Conservation (phyloP, 35 echinoderm and acorn worm species). For the Strongylocentrotus purpuratus region DNA sequence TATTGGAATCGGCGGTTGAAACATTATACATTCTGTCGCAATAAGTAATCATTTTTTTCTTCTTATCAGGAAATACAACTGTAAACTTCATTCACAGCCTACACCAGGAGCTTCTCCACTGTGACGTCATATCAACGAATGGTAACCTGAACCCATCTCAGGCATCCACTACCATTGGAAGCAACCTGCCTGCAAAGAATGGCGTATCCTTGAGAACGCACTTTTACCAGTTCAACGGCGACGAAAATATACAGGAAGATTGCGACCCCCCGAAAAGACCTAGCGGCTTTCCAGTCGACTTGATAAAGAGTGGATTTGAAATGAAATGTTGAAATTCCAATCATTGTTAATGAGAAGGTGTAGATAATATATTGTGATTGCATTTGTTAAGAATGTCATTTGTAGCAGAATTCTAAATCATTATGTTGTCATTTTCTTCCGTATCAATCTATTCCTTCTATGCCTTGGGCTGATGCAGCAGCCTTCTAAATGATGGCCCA, state of each 20-base stretch:
- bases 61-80: conserved; percentile 26
- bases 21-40: not conserved
- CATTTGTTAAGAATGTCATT: too few relatives aligned
- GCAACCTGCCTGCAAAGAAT: not conserved
- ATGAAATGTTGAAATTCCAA: conserved; percentile 25
- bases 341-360: too few relatives aligned
- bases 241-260: not conserved
- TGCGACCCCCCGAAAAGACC: not conserved
- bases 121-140: conserved; percentile 25
- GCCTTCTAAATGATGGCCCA: too few relatives aligned
- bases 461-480: too few relatives aligned
- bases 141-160: conserved; percentile 30
- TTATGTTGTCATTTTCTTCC: too few relatives aligned
- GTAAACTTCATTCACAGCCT: conserved; percentile 41
- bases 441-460: too few relatives aligned
- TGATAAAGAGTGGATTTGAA: conserved; percentile 39
- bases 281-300: not conserved
- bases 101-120: conserved; percentile 59
- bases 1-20: not conserved
- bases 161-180: not conserved
- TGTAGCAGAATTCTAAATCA: too few relatives aligned
- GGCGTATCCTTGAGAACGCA: not conserved
- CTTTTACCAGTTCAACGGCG: conserved; percentile 40
- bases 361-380: too few relatives aligned
- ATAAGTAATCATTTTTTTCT: not conserved